phyloP scores from a whole-genome alignment of 2,888 invertebrate species.

The Macrophya annulata region DNA sequence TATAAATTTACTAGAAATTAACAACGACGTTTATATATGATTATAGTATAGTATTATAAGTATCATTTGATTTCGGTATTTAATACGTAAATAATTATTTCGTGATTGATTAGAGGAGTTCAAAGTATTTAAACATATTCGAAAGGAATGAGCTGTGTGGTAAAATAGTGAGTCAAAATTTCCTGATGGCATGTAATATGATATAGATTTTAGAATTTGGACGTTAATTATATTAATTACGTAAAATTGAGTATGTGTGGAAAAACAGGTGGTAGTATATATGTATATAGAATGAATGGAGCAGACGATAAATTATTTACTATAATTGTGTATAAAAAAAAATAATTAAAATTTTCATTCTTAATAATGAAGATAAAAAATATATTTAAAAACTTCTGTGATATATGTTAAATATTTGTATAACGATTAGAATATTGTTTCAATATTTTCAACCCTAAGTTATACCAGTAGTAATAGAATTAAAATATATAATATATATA shows the following conservation, averaged over 20 bases:
- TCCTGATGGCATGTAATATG: background rate
- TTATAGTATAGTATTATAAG: background rate
- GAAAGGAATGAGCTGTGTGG: background rate
- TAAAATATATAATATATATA: background rate
- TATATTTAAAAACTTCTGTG: conserved; percentile 18
- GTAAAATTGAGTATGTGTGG: background rate
- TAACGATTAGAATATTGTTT: background rate
- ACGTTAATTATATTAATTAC: background rate
- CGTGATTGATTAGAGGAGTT: background rate
- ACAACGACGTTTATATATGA: background rate
- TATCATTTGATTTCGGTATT: background rate
- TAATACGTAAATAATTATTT: background rate
- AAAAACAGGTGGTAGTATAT: background rate
- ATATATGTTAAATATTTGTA: conserved; percentile 16
- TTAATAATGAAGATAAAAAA: conserved; percentile 5
- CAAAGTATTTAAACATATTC: background rate
- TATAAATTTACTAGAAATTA: background rate
- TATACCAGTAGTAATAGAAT: background rate
- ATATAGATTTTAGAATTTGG: background rate
- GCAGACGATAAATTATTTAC: background rate
- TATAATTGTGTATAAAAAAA: background rate
- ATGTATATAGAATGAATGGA: background rate
- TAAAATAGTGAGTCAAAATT: background rate
- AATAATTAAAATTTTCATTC: background rate
- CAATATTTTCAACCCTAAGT: background rate